Evolutionary conservation across 23 tunicate species (phyloP).

Genomic region (Trididemnum miniatum): DNA sequence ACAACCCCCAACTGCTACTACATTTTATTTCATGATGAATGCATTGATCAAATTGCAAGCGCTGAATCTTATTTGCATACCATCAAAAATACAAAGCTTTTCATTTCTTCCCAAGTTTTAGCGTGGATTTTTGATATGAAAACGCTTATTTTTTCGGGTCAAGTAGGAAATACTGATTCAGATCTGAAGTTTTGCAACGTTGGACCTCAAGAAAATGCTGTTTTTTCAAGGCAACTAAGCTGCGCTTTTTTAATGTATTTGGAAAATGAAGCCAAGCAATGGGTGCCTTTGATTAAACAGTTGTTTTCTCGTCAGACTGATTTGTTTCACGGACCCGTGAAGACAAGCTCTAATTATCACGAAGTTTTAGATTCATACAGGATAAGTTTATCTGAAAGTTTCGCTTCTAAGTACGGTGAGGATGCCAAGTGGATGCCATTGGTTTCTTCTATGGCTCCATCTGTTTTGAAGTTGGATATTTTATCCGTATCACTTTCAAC

Average conservation of each 20-base stretch:
- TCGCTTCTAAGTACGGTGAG: conserved; percentile 2
- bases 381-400: not conserved
- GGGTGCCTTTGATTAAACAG: not conserved
- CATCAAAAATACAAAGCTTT: not conserved
- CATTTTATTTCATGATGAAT: not conserved
- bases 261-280: not conserved
- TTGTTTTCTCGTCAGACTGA: not conserved
- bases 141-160: not conserved
- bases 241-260: not conserved
- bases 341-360: not conserved
- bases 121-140: not conserved
- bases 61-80: not conserved
- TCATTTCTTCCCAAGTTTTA: not conserved
- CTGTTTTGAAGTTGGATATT: conserved; percentile 10
- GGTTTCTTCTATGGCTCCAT: not conserved
- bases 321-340: conserved; percentile 6
- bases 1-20: not conserved
- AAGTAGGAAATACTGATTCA: not conserved
- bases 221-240: not conserved
- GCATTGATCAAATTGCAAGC: not conserved
- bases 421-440: not conserved
- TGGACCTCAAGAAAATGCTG: not conserved
- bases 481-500: not conserved
- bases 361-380: not conserved
- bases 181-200: not conserved